Evolutionary conservation across 2,797 vertebrate genomes (phyloP).

Genomic region (Amblyraja radiata): DNA sequence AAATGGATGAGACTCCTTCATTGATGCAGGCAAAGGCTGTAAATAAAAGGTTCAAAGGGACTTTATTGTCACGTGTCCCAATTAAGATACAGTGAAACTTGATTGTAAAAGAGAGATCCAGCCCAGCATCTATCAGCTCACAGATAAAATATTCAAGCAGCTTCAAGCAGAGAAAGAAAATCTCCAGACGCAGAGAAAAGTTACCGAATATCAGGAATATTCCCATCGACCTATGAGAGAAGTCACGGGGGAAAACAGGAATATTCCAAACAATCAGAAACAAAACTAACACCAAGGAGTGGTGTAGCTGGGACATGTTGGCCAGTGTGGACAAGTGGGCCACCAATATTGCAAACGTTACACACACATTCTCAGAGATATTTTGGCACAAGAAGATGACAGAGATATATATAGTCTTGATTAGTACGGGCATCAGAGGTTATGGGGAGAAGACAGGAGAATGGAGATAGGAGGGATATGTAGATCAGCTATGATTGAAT

Average conservation of each 20-base stretch:
- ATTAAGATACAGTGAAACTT: too few species aligned
- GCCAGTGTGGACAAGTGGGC: too few species aligned
- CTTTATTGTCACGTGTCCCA: too few species aligned
- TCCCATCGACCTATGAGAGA: neutral
- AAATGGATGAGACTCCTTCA: neutral
- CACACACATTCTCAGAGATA: too few species aligned
- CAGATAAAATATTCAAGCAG: neutral
- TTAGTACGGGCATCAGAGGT: too few species aligned
- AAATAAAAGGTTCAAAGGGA: neutral
- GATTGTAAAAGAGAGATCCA: neutral
- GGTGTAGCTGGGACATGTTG: too few species aligned
- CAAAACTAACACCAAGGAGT: neutral
- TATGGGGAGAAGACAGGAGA: too few species aligned
- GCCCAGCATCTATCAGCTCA: neutral
- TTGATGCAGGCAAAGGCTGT: neutral
- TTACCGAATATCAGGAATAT: neutral
- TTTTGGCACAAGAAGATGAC: too few species aligned
- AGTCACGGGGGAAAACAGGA: neutral
- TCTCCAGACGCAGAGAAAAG: neutral
- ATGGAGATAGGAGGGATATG: too few species aligned
- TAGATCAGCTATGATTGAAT: too few species aligned
- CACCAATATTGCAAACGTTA: too few species aligned
- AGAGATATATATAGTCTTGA: too few species aligned
- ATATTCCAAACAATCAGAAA: neutral
- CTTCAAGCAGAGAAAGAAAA: neutral